phyloP scores from a whole-genome alignment of 2,888 invertebrate genomes.

The Dasysyrphus albostriatus region DNA sequence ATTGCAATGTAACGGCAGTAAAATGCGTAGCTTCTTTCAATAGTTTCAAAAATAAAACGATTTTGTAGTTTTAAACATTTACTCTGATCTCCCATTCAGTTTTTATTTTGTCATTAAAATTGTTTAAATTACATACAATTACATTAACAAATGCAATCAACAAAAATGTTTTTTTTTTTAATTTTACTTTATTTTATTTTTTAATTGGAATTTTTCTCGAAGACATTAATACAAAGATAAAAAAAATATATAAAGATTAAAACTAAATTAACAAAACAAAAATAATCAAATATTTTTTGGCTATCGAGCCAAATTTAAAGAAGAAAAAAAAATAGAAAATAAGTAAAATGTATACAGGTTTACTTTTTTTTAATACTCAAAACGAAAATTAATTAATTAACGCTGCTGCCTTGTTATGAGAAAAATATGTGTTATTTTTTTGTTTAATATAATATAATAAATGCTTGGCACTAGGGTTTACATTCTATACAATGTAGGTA shows the following conservation, averaged over 20 bases:
- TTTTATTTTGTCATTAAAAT: conserved; percentile 50
- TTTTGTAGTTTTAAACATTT: conserved; percentile 24
- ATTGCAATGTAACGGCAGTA: too few species aligned
- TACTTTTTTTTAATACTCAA: background rate
- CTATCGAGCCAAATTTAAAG: background rate
- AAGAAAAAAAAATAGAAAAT: background rate
- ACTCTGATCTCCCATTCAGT: conserved; percentile 50
- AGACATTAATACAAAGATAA: conserved; percentile 21
- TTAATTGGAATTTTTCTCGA: conserved; percentile 14
- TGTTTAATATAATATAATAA: conserved; percentile 23
- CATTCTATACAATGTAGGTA: conserved; percentile 29
- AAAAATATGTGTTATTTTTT: conserved; percentile 13
- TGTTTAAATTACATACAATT: conserved; percentile 54
- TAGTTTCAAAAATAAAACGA: background rate
- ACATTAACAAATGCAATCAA: conserved; percentile 55
- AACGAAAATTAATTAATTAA: background rate
- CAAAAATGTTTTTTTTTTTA: conserved; percentile 18
- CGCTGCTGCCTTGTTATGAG: conserved; percentile 15
- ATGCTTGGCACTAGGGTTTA: conserved; percentile 76
- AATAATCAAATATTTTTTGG: conserved; percentile 14
- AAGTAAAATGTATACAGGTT: background rate
- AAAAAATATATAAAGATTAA: conserved; percentile 17
- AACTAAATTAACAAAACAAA: conserved; percentile 40
- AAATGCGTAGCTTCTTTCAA: background rate
- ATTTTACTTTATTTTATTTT: background rate